Percentiles rank a stretch among this genome's conserved stretches.
These are phyloP conservation scores for Orthochromis indermauri DNA, from an alignment of 2,113 vertebrate genomes.

Conservation along the genomic window DNA sequence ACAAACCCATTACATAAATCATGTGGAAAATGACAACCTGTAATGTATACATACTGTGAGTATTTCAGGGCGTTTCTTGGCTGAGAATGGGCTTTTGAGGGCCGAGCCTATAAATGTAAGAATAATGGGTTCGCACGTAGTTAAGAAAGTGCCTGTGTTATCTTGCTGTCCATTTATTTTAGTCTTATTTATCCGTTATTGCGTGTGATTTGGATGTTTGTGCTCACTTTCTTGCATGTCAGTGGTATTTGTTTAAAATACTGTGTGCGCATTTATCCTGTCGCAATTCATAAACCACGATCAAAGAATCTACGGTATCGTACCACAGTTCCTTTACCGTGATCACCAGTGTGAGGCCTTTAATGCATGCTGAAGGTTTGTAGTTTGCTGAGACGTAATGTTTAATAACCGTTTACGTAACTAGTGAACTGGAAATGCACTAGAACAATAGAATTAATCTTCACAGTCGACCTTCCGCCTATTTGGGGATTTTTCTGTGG, in stretches of 20 bases:
- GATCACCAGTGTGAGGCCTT: background rate
- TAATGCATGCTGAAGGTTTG: accelerated
- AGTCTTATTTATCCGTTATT: background rate
- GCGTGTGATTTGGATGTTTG: background rate
- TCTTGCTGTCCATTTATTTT: background rate
- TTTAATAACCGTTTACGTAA: background rate
- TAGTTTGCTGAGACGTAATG: background rate
- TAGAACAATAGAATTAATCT: background rate
- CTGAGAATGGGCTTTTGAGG: background rate
- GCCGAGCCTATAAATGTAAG: accelerated
- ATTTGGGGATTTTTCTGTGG: background rate
- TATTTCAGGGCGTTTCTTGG: accelerated
- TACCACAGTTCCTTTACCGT: accelerated
- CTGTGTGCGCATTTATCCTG: background rate
- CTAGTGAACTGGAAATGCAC: background rate
- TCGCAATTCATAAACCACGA: background rate
- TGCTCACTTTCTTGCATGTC: background rate
- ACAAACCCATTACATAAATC: background rate
- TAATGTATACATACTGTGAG: background rate
- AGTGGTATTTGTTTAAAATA: background rate
- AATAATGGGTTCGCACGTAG: background rate
- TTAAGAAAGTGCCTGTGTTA: background rate
- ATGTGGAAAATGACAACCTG: background rate
- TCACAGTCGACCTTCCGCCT: background rate
- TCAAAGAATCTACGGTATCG: accelerated